Evolutionary conservation across 2,888 invertebrate species (phyloP).

Genomic region (Xanthorhoe spadicearia): DNA sequence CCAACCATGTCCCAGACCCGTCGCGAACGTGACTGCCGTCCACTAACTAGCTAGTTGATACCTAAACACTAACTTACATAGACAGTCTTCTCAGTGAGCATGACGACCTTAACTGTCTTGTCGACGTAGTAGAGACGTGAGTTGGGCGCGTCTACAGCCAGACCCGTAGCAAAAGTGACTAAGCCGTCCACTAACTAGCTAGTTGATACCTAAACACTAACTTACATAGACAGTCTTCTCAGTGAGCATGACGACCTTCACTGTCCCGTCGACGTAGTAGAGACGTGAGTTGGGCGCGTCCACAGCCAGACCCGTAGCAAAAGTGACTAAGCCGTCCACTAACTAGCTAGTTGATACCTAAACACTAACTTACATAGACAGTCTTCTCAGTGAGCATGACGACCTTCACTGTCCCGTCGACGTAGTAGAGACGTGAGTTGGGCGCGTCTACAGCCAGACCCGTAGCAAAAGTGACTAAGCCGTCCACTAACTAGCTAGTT

Average conservation of each 20-base stretch:
- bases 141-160: conserved; percentile 77
- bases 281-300: conserved; percentile 91
- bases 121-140: conserved; percentile 90
- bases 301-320: conserved; percentile 94
- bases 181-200: no score
- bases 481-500: no score
- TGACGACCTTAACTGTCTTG: conserved; percentile 83
- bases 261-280: conserved; percentile 92
- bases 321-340: conserved; percentile 86
- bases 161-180: no score
- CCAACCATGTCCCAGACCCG: no score
- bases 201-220: conserved; percentile 29
- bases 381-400: conserved; percentile 89
- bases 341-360: conserved; percentile 80
- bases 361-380: conserved; percentile 82
- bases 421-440: conserved; percentile 88
- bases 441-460: conserved; percentile 57
- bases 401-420: conserved; percentile 69
- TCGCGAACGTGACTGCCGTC: no score
- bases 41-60: not conserved
- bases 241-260: conserved; percentile 88
- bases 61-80: conserved; percentile 75
- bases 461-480: no score
- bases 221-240: conserved; percentile 87
- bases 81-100: conserved; percentile 88